Evolutionary conservation across 2,888 invertebrate genomes (phyloP), one percentile per base, ranked within the genome.

Genomic region (Nemoura dubitans): DNA sequence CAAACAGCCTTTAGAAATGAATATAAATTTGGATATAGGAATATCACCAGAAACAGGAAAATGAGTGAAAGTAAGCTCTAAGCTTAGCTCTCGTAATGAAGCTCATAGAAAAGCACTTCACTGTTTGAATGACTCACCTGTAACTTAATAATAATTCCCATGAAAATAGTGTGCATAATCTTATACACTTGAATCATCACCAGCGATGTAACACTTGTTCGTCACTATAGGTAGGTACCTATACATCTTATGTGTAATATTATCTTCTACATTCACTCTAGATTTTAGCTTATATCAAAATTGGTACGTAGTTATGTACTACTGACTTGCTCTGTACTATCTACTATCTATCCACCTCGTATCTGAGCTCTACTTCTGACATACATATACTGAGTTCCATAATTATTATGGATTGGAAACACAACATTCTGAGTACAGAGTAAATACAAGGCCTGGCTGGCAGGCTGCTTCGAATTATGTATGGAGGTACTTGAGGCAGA

Each of bases 361-460:
- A 7, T 59, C 59, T 59, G 6, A 59, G 59, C 16, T 59, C 2
- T 36, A 36, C 36, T 36, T 10, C 36, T 36, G 36, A 10, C 10
- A 59, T 1, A 21, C 21, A 59, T 2, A 21, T 36, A 36, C 36
- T 36, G 36, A 21, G 59, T 59, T 59, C 3, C 59, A 59, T 59
- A 21, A 21, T 59, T 59, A 59, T 59, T 59, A 21, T 59, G 59
- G 59, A 59, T 59, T 59, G 59, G 59, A 28, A 78, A 78, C 78
- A 78, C n/a, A 78, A 78, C 78, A 78, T 78, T 78, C 7, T 26
- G 78, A 78, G 78, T 78, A 1, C 2, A 78, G 26, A 78, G 78
- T 78, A 78, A 78, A 78, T 78, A 78, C 21, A 78, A 28, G 14
- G 21, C 10, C 36, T 36, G 36, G 36, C 36, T 36, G 36, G 36